phyloP scores from a whole-genome alignment of 2,888 invertebrate genomes.

The Lycocerus yunnanus region DNA sequence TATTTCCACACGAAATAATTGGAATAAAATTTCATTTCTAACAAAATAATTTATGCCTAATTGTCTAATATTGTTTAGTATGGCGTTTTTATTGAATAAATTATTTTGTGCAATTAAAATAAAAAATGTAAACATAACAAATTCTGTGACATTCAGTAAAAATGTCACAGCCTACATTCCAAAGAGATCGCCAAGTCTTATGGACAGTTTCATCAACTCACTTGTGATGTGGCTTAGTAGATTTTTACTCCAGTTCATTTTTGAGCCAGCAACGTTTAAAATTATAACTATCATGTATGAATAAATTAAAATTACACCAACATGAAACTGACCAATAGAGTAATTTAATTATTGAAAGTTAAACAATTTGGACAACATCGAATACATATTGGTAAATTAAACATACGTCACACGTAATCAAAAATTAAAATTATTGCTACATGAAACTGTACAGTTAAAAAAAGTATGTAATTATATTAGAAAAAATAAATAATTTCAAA shows the following conservation, averaged over 20 bases:
- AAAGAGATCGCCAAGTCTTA: not conserved
- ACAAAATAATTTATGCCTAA: not conserved
- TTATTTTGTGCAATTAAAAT: not conserved
- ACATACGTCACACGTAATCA: not conserved
- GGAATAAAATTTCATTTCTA: not conserved
- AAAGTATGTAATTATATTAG: too few species aligned
- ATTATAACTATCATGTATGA: not conserved
- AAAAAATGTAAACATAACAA: not conserved
- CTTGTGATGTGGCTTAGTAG: not conserved
- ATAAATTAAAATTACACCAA: not conserved
- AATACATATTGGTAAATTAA: not conserved
- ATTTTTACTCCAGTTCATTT: not conserved
- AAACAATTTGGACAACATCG: conserved; percentile 2
- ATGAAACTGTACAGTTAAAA: not conserved
- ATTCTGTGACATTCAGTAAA: not conserved
- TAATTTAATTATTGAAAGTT: not conserved
- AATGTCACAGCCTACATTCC: not conserved
- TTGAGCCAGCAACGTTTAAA: not conserved
- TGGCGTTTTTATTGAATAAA: not conserved
- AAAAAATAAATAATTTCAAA: not conserved
- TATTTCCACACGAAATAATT: not conserved
- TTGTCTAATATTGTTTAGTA: not conserved
- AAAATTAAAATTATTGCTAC: not conserved
- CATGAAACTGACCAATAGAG: conserved; percentile 1
- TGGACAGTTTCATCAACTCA: not conserved